Conservation (phyloP, 2,797 vertebrate genomes). For the Typhlichthys eigenmanni region DNA sequence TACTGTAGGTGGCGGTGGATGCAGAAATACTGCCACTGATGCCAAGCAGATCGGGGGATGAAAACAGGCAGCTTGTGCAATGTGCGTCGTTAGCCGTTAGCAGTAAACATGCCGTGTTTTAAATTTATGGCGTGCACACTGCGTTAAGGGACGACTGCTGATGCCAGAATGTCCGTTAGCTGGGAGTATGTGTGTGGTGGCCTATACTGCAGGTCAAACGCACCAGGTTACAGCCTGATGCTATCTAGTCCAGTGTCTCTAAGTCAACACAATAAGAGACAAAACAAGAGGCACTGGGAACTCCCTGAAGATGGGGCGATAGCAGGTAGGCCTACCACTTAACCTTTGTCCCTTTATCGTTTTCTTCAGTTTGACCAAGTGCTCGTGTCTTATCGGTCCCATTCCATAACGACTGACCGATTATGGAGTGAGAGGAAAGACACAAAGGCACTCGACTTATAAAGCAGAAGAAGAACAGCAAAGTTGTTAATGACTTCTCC, state of each 20-base stretch:
- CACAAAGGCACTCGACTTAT: conserved; percentile 14
- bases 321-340: conserved; percentile 35
- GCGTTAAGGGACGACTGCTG: conserved; percentile 2
- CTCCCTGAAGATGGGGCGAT: conserved; percentile 61
- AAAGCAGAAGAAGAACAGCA: neutral
- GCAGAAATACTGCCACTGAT: conserved; percentile 21
- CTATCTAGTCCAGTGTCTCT: conserved; percentile 62
- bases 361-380: conserved; percentile 16
- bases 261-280: conserved; percentile 61
- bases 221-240: conserved; percentile 64
- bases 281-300: conserved; percentile 57
- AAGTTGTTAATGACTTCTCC: conserved; percentile 40
- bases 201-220: conserved; percentile 50
- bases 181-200: conserved; percentile 30
- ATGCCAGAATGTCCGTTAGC: conserved; percentile 20
- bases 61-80: neutral
- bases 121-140: conserved; percentile 5
- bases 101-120: conserved; percentile 33
- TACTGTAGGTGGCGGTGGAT: conserved; percentile 28
- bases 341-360: conserved; percentile 50
- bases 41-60: conserved; percentile 17
- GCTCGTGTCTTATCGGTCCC: conserved; percentile 40
- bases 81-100: conserved; percentile 35
- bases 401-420: conserved; percentile 50
- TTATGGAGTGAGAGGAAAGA: conserved; percentile 33